A percentile compares a stretch with the other conserved stretches of the same genome.
Evolutionary conservation across 2,797 vertebrate genomes (phyloP).

Genomic region (Bufotes viridis): DNA sequence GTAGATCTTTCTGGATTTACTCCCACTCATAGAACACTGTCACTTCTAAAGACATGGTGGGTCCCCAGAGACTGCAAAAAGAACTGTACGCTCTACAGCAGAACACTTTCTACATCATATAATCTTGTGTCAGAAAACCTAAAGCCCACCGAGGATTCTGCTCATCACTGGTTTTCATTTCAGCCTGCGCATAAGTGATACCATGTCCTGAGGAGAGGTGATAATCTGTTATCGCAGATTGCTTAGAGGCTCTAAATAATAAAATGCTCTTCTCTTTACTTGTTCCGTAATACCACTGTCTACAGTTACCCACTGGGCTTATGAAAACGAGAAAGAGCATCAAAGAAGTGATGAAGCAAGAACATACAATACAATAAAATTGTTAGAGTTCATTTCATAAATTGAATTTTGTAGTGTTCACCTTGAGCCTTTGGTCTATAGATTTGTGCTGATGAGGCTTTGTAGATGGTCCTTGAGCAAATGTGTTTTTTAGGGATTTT

Average conservation of each 20-base stretch:
- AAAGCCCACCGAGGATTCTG: constrained; percentile 44
- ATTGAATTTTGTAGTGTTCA: constrained; percentile 3
- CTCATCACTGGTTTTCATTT: constrained; percentile 52
- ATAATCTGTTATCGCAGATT: constrained; percentile 54
- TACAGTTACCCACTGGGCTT: constrained; percentile 36
- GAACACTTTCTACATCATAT: constrained; percentile 19
- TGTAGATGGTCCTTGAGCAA: background rate
- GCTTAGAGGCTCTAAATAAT: constrained; percentile 54
- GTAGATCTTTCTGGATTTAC: background rate
- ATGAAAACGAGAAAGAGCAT: constrained; percentile 26
- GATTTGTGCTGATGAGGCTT: background rate
- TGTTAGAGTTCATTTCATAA: constrained; percentile 3
- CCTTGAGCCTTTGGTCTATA: constrained; percentile 15
- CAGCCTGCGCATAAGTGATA: constrained; percentile 46
- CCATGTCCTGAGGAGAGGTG: constrained; percentile 52
- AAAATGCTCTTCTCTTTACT: constrained; percentile 39
- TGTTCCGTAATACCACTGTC: constrained; percentile 22
- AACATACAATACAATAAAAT: background rate
- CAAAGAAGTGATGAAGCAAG: constrained; percentile 15
- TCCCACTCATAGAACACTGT: background rate
- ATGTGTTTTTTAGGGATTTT: background rate
- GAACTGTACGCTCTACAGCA: background rate
- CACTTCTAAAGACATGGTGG: background rate
- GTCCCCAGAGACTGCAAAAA: constrained; percentile 1
- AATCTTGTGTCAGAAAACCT: constrained; percentile 37